Evolutionary conservation across 1,140 invertebrate species (phyloP), one percentile per base, ranked within the genome.

Genomic region (Megalopta genalis): DNA sequence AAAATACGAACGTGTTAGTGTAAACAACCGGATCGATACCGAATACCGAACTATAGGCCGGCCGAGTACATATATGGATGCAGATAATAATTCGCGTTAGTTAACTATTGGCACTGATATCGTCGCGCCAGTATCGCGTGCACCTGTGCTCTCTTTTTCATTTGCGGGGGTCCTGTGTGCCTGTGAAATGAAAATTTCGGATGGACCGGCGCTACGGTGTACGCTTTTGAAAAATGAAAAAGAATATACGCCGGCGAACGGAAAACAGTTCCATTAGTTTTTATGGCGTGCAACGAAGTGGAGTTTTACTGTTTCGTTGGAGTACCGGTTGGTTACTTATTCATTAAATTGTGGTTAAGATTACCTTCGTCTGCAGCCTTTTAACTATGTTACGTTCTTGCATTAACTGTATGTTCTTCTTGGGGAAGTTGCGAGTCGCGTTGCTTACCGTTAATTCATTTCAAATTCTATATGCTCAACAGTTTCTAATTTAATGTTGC

Each of bases 1-100:
- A 52, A 66, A 68, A 52, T 27, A 23, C 27, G 23, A 60, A 82
- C 60, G 46, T 70, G 66, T 67, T 66, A 64, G 69, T n/a, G 10
- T 32, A 37, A 27, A 57, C 27, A 62, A 32, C 6, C 23, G 46
- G 78, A 60, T 80, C 83, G 74, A 84, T 75, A 59, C 8, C 46
- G 6, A 16, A 14, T 37, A 52, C 46, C 18, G n/a, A 52, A 16
- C 16, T 21, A 21, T 16, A 18, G 18, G 49, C 49, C 32, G 49
- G 18, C 49, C 5, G 16, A 52, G 16, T 21, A 46, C 5, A 7
- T 10, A 46, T 10, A 7, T 10, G 27, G 52, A 37, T 5, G 18
- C 52, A 70, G 27, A 16, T n/a, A 46, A 66, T 65, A 67, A 69
- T 69, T 68, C 54, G n/a, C 16, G 37, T 65, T 66, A 23, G 75